These are phyloP conservation scores for Catonia carolina DNA, from an alignment of 2,888 invertebrate species.

Conservation along the genomic window DNA sequence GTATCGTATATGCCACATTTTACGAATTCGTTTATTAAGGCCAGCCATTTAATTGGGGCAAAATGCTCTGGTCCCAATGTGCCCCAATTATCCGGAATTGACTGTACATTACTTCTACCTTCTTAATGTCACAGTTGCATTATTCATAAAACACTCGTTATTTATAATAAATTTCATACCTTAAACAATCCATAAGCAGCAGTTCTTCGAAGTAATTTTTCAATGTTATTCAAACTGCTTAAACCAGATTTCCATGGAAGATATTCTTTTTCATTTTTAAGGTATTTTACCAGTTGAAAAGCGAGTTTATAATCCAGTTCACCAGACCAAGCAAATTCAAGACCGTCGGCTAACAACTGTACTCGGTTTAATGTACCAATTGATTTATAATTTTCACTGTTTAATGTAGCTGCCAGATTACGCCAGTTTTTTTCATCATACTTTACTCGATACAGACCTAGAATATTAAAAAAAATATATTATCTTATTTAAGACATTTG, in stretches of 20 bases:
- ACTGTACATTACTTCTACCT: no score
- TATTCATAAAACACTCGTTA: no score
- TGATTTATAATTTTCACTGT: constrained; percentile 34
- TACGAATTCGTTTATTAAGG: no score
- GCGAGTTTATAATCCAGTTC: constrained; percentile 63
- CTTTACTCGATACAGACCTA: constrained; percentile 61
- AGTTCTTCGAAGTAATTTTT: constrained; percentile 69
- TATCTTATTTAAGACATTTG: no score
- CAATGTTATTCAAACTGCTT: constrained; percentile 66
- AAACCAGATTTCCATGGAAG: constrained; percentile 84
- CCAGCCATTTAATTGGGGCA: no score
- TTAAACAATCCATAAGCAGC: constrained; percentile 59
- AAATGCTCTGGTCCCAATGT: no score
- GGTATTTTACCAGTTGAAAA: constrained; percentile 71
- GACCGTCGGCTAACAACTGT: constrained; percentile 80
- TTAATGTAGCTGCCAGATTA: constrained; percentile 47
- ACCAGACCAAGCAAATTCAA: constrained; percentile 70
- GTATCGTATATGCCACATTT: no score
- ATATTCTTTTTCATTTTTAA: constrained; percentile 70
- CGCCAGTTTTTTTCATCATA: constrained; percentile 64
- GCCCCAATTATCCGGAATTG: no score
- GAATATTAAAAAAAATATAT: no score
- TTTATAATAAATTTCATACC: no score
- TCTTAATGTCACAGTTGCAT: no score
- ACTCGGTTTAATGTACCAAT: constrained; percentile 34